Percentiles rank a stretch among this genome's conserved stretches.
Evolutionary conservation across 23 tunicate genomes (phyloP).

Genomic region (Styela plicata): DNA sequence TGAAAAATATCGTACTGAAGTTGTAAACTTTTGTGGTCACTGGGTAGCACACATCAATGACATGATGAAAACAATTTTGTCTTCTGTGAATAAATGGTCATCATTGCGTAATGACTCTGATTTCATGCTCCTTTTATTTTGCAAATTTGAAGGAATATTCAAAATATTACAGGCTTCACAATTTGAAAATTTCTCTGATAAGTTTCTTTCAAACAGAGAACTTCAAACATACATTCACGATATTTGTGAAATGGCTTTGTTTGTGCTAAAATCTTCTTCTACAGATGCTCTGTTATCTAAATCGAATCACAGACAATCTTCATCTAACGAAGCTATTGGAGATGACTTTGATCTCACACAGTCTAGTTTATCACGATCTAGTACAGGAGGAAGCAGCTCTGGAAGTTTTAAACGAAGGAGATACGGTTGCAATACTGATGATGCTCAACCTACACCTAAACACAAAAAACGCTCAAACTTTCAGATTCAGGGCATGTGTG

Average conservation of each 20-base stretch:
- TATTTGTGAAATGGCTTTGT: neutral
- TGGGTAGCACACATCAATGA: neutral
- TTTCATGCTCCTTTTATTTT: neutral
- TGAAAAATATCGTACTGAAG: neutral
- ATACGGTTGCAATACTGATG: neutral
- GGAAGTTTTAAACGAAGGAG: constrained; percentile 19
- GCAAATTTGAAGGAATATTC: neutral
- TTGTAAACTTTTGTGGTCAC: neutral
- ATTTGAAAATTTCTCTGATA: neutral
- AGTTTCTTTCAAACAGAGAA: neutral
- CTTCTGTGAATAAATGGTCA: neutral
- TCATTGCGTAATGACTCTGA: neutral
- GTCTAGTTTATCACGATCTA: neutral
- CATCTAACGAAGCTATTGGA: neutral
- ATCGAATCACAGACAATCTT: neutral
- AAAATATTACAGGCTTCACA: neutral
- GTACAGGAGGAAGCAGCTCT: neutral
- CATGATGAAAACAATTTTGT: neutral
- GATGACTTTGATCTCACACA: constrained; percentile 14
- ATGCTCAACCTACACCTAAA: neutral
- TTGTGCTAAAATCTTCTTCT: neutral
- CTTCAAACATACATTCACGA: neutral
- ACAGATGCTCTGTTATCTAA: neutral
- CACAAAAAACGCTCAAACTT: neutral
- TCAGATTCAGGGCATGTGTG: neutral